A percentile compares a stretch with the other conserved stretches of the same genome.
Evolutionary conservation across 1,140 invertebrate species (phyloP).

Genomic region (Dufourea novaeangliae): DNA sequence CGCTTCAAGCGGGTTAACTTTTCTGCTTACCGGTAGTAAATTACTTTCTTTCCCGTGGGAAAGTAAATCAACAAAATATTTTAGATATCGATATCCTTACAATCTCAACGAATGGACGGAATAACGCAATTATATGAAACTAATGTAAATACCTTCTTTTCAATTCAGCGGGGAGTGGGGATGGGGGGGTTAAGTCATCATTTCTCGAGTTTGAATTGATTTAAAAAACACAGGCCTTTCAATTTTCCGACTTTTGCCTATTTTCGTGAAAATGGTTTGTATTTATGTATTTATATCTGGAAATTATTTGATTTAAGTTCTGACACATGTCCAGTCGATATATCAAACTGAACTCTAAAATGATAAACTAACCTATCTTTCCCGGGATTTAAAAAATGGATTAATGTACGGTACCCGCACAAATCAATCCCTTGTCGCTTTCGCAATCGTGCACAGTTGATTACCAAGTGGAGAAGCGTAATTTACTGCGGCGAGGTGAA

Average conservation of each 20-base stretch:
- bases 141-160: neutral
- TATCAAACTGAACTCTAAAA: too few relatives aligned
- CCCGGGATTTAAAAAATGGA: neutral
- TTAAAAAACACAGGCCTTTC: too few relatives aligned
- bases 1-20: constrained; percentile 12
- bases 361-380: too few relatives aligned
- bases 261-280: too few relatives aligned
- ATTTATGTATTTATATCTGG: too few relatives aligned
- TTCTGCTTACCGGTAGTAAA: neutral
- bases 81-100: neutral
- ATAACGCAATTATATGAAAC: neutral
- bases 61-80: neutral
- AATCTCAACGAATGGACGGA: too few relatives aligned
- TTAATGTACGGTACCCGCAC: neutral
- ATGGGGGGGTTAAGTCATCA: too few relatives aligned
- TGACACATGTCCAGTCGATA: too few relatives aligned
- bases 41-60: neutral
- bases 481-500: neutral
- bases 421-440: neutral
- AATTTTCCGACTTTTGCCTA: too few relatives aligned
- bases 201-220: too few relatives aligned
- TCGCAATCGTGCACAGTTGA: constrained; percentile 1
- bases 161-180: too few relatives aligned
- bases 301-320: too few relatives aligned
- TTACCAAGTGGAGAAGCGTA: neutral